These are phyloP conservation scores for Pelobates cultripes DNA, from an alignment of 2,797 vertebrate species.

Conservation along the genomic window DNA sequence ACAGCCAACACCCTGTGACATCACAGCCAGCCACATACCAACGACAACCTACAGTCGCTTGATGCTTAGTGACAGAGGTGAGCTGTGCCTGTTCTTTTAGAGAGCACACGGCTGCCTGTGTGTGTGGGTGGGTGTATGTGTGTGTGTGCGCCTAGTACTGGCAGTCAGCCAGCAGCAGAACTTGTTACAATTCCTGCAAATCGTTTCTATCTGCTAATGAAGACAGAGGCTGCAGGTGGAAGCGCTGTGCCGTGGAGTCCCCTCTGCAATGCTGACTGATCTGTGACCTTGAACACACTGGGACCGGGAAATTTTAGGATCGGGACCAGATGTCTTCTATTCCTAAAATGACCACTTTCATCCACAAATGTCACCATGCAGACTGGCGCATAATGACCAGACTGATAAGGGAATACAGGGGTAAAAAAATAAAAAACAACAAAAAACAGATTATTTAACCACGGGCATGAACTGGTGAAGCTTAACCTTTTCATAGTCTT, in stretches of 20 bases:
- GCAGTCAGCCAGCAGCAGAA: slow-evolving; percentile 68
- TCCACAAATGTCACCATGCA: no score
- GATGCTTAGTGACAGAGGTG: not conserved
- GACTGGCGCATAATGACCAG: no score
- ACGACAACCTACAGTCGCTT: not conserved
- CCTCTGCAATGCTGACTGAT: not conserved
- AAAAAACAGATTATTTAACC: no score
- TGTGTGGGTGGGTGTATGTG: no score
- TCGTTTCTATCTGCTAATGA: slow-evolving; percentile 65
- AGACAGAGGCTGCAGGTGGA: slow-evolving; percentile 68
- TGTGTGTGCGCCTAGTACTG: slow-evolving; percentile 49
- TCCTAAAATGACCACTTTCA: no score
- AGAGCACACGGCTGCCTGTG: not conserved
- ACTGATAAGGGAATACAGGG: no score
- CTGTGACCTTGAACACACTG: slow-evolving; percentile 65
- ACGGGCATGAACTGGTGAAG: no score
- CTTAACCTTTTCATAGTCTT: no score
- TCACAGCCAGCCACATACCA: slow-evolving; percentile 56
- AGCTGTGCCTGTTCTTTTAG: slow-evolving; percentile 46
- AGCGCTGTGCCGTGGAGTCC: not conserved
- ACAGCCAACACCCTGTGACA: slow-evolving; percentile 76
- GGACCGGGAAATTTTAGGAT: no score
- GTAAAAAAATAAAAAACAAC: no score
- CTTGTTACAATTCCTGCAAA: slow-evolving; percentile 65
- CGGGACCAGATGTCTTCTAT: no score